phyloP scores from a whole-genome alignment of 2,888 invertebrate genomes.

The Pycnomerus fuliginosus region DNA sequence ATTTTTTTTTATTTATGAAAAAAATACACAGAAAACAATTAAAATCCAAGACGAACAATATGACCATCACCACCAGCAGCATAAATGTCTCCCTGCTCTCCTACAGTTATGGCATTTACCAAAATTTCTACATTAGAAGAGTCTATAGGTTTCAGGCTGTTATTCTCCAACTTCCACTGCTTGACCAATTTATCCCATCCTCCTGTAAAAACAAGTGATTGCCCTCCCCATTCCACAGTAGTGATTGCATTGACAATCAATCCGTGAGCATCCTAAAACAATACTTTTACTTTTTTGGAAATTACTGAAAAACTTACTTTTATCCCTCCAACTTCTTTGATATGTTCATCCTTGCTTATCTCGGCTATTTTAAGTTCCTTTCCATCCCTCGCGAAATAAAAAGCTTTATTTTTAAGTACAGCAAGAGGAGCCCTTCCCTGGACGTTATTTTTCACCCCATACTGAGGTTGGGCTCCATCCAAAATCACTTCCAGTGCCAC shows the following conservation, averaged over 20 bases:
- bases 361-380: slow-evolving; percentile 59
- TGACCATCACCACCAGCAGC: slow-evolving; percentile 61
- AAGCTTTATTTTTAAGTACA: slow-evolving; percentile 52
- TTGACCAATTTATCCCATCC: slow-evolving; percentile 55
- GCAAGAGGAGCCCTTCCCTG: slow-evolving; percentile 60
- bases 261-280: slow-evolving; percentile 51
- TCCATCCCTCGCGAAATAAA: slow-evolving; percentile 58
- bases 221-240: slow-evolving; percentile 41
- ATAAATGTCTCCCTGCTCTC: slow-evolving; percentile 50
- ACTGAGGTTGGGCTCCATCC: slow-evolving; percentile 35
- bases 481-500: slow-evolving; percentile 38
- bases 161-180: slow-evolving; percentile 48
- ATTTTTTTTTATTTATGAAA: too few relatives aligned
- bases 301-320: slow-evolving; percentile 56
- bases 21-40: neutral
- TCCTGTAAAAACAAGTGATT: slow-evolving; percentile 48
- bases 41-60: slow-evolving; percentile 42
- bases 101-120: slow-evolving; percentile 37
- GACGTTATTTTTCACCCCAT: slow-evolving; percentile 55
- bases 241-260: slow-evolving; percentile 54
- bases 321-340: slow-evolving; percentile 57
- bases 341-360: slow-evolving; percentile 52
- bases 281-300: too few relatives aligned
- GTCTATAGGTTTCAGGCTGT: slow-evolving; percentile 30
- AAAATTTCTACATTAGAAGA: slow-evolving; percentile 37